Evolutionary conservation across 2,113 vertebrate species (phyloP), one percentile per base, ranked within the genome.

Genomic region (Lophura nycthemera): DNA sequence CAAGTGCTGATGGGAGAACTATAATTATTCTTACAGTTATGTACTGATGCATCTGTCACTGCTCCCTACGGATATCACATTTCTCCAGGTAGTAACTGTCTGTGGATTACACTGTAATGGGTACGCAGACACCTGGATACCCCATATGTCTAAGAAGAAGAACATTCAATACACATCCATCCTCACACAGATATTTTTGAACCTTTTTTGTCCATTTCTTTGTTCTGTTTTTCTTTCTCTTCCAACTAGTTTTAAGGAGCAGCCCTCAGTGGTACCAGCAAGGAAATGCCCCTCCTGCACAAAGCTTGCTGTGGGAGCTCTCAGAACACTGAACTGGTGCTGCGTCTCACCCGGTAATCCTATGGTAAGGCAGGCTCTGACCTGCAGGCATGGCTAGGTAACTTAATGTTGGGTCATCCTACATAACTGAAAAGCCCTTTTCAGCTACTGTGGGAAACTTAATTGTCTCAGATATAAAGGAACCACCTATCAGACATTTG

Each of bases 91-190:
- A 22, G 13, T 10, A 12, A 36, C 47, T 69, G 0, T 5, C 47
- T 73, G 0, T 5, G 63, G 54, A 15, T 59, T 67, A 8, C 42
- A 8, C 24, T 29, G 38, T 9, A 76, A 54, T 0, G 4, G 21
- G 48, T 75, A 45, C 0, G 0, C 3, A 22, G 60, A 5, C 29
- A 38, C 32, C 48, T 34, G 67, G 25, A 4, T 32, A 50, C 13
- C 30, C 48, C 38, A 8, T 8, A 5, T 4, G 15, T 1, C 2
- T 2, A 38, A 9, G 10, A 36, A 8, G 20, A 29, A 50, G 63
- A 71, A 6, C 24, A 13, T 56, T 24, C 42, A 29, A 3, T 5
- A 32, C 56, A 32, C 15, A 24, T 54, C 34, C 22, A 4, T 1
- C 30, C 18, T 30, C 10, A 5, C 8, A 47, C 54, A 32, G 59